These are phyloP conservation scores for Pantherophis vulpinus DNA, from an alignment of 2,797 vertebrate species.

Conservation along the genomic window DNA sequence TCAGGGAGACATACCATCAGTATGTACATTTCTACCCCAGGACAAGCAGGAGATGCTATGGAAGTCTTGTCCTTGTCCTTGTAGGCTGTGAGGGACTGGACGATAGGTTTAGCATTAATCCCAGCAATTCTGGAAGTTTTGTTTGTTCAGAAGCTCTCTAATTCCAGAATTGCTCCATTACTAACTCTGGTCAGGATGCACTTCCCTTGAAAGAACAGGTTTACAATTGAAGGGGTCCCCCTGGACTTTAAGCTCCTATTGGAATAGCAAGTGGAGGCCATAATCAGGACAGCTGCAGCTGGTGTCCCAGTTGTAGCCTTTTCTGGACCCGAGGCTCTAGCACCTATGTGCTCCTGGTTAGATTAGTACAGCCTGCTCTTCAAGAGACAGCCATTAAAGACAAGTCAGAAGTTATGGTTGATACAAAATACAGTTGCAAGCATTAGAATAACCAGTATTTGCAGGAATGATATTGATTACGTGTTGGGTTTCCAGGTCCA, in stretches of 20 bases:
- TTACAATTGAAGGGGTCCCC: background rate
- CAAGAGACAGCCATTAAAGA: background rate
- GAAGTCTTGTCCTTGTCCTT: background rate
- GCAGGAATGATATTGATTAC: background rate
- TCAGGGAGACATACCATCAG: background rate
- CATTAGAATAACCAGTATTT: background rate
- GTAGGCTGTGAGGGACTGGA: background rate
- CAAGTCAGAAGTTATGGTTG: background rate
- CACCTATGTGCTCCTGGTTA: background rate
- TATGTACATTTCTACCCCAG: background rate
- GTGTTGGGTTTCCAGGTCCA: background rate
- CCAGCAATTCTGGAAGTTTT: background rate
- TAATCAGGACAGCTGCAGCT: background rate
- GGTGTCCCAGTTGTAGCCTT: background rate
- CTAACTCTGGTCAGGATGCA: background rate
- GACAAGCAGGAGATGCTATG: background rate
- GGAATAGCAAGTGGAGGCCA: background rate
- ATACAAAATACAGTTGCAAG: background rate
- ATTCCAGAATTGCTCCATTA: background rate
- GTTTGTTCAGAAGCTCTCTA: background rate
- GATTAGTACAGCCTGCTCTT: background rate
- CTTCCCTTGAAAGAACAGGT: background rate
- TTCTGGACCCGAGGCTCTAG: background rate
- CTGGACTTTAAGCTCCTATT: background rate
- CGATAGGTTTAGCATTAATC: background rate